These are phyloP conservation scores for Epirrhoe tristata DNA, from an alignment of 2,888 invertebrate species.

Conservation along the genomic window DNA sequence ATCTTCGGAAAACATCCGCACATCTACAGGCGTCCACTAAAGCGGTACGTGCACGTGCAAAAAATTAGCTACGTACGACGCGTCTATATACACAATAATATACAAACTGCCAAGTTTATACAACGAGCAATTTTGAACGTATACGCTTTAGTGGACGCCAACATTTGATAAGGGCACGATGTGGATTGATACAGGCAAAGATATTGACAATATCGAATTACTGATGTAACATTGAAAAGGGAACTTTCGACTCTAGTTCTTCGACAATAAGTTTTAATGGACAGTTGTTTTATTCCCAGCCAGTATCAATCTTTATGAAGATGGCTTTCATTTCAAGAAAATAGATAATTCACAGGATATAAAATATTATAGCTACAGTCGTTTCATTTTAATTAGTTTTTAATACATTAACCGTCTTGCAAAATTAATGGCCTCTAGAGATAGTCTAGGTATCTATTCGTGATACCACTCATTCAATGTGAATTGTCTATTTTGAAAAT, in stretches of 20 bases:
- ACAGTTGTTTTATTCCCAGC: constrained; percentile 1
- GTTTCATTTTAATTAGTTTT: no score
- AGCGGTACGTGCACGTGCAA: background rate
- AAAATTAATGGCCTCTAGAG: no score
- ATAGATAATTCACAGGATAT: constrained; percentile 1
- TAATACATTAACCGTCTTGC: no score
- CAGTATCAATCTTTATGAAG: constrained; percentile 17
- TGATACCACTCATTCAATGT: background rate
- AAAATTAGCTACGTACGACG: background rate
- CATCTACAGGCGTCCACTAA: constrained; percentile 14
- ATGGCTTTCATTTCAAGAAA: constrained; percentile 10
- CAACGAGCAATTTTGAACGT: background rate
- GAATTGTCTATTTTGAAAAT: constrained; percentile 8
- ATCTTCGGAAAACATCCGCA: constrained; percentile 25
- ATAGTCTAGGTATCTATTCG: no score
- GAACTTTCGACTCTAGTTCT: no score
- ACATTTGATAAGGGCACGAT: constrained; percentile 6
- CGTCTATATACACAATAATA: background rate
- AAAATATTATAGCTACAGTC: no score
- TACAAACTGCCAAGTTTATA: background rate
- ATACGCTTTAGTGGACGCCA: constrained; percentile 8
- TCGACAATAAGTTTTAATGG: no score
- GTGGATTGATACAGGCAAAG: constrained; percentile 12
- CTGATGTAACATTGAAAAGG: background rate
- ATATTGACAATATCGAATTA: background rate